Percentiles rank a stretch among this genome's conserved stretches.
These are phyloP conservation scores for Xestia c-nigrum DNA, from an alignment of 2,888 invertebrate species.

Conservation along the genomic window DNA sequence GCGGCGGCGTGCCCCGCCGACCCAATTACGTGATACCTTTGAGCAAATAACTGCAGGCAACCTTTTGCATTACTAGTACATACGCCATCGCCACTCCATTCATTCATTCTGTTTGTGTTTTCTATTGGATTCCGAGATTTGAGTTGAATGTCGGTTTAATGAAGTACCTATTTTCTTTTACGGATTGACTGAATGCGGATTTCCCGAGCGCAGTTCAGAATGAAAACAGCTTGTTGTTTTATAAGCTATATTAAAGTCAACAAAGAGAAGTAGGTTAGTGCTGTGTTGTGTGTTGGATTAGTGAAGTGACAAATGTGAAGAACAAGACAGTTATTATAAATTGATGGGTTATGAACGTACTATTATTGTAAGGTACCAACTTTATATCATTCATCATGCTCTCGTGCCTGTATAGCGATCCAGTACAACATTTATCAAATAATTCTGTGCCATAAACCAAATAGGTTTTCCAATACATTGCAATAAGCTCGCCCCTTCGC, in stretches of 20 bases:
- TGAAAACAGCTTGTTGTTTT: slow-evolving; percentile 13
- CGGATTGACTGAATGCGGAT: slow-evolving; percentile 1
- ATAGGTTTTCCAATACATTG: slow-evolving; percentile 9
- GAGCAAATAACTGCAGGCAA: slow-evolving; percentile 44
- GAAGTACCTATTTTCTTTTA: slow-evolving; percentile 10
- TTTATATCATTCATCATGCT: background rate
- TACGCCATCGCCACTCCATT: slow-evolving; percentile 21
- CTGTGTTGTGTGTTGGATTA: background rate
- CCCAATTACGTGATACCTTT: slow-evolving; percentile 49
- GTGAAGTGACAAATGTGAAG: background rate
- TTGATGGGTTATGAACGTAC: background rate
- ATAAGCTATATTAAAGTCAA: background rate
- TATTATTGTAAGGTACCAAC: background rate
- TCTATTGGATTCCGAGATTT: slow-evolving; percentile 18
- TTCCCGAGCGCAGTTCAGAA: slow-evolving; percentile 4
- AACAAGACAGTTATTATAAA: background rate
- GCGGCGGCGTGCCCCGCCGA: slow-evolving; percentile 23
- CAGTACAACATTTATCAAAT: background rate
- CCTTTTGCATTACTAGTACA: slow-evolving; percentile 9
- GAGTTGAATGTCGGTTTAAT: slow-evolving; percentile 1
- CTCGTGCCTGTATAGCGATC: background rate
- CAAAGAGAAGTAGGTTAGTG: slow-evolving; percentile 1
- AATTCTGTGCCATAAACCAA: background rate
- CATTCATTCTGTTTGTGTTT: slow-evolving; percentile 27
- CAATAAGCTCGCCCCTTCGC: slow-evolving; percentile 5